Evolutionary conservation across 2,113 vertebrate species (phyloP), one percentile per base, ranked within the genome.

Genomic region (Phaethon lepturus): DNA sequence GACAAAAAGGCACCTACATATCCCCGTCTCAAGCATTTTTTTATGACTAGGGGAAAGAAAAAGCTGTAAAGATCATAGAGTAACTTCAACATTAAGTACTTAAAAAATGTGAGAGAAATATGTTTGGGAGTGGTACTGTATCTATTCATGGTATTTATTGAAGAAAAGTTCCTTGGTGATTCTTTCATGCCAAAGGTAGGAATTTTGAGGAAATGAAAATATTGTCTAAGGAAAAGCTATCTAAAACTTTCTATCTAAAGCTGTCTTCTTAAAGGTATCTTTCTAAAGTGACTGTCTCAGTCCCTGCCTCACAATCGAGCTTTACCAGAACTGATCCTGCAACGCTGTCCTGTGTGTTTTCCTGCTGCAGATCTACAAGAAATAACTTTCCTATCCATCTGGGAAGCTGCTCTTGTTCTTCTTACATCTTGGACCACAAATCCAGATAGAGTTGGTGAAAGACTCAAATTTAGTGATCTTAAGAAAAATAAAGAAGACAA

Each of bases 291-390:
- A 33, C 50, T n/a, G 29, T 45, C 35, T 86, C 45, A 24, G 11
- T 78, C 45, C 14, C 12, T 38, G 17, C 8, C 38, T 69, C 25
- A 47, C 6, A 15, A n/a, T 0, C 1, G 0, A 75, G 25, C 11
- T 71, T 49, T 55, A 66, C 10, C 24, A 80, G 24, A 83, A 63
- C 22, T 74, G 63, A 73, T 22, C 17, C 42, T 83, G 8, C 11
- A 74, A 9, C 2, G 2, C 19, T 67, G 22, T 59, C 50, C 50
- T 67, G 11, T 56, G 38, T 55, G 25, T 45, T 81, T 42, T 77
- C 25, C 24, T 69, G 33, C 24, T 53, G 47, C 22, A 74, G 42
- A 53, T 28, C 60, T 50, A 29, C 28, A 94, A 38, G 50, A 94
- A 80, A 49, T 66, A 50, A 55, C 22, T 53, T 84, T 74, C 19